A percentile compares a stretch with the other conserved stretches of the same genome.
Conservation (phyloP, 2,113 vertebrate genomes). For the Charadrius vociferus region DNA sequence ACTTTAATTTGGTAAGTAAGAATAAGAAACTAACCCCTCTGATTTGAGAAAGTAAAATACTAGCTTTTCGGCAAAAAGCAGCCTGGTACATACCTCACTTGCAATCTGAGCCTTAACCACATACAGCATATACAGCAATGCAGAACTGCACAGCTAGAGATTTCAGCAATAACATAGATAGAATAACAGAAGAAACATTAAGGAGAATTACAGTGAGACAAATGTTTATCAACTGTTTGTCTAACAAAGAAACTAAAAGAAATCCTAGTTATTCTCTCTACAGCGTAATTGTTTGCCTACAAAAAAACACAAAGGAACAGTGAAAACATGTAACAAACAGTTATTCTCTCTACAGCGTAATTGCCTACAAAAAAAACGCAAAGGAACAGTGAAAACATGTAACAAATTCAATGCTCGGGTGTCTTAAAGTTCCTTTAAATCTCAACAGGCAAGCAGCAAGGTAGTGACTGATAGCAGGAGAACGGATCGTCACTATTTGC, state of each 20-base stretch:
- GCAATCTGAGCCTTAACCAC: fast-evolving
- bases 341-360: neutral
- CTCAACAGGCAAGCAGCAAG: neutral
- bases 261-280: neutral
- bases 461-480: neutral
- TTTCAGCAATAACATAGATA: neutral
- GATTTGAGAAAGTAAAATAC: neutral
- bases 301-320: neutral
- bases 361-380: neutral
- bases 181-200: neutral
- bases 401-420: neutral
- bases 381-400: fast-evolving
- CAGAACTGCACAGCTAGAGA: neutral
- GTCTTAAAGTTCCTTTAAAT: neutral
- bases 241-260: neutral
- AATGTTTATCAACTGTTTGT: neutral
- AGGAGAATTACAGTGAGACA: neutral
- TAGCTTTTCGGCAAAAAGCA: neutral
- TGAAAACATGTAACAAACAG: fast-evolving
- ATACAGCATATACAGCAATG: neutral
- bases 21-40: neutral
- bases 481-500: neutral
- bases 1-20: neutral
- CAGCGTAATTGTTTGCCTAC: fast-evolving
- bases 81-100: neutral